Percentiles rank a stretch among this genome's conserved stretches.
Evolutionary conservation across 2,113 vertebrate species (phyloP).

Genomic region (Pterocles burchelli): DNA sequence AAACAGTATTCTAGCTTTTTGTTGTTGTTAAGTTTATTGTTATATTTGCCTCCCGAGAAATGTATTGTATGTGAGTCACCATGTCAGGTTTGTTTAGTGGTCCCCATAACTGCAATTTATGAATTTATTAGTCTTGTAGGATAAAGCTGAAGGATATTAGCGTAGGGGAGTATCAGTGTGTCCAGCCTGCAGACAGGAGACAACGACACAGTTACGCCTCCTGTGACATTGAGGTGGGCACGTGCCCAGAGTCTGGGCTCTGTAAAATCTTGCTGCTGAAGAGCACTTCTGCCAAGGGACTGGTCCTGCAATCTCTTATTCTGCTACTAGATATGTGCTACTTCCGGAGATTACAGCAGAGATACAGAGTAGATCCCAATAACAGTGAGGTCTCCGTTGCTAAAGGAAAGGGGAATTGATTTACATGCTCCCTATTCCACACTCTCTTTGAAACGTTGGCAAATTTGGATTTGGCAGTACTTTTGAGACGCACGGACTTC

Average conservation of each 20-base stretch:
- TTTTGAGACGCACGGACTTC: neutral
- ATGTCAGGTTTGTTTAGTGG: rapidly evolving
- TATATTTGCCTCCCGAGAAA: neutral
- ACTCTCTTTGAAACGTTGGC: neutral
- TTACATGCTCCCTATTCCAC: neutral
- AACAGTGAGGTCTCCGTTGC: neutral
- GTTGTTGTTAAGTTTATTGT: neutral
- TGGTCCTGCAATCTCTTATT: neutral
- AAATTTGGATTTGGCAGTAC: neutral
- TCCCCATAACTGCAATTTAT: neutral
- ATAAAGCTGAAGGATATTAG: neutral
- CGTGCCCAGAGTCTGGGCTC: neutral
- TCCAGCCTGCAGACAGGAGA: neutral
- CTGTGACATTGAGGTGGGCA: neutral
- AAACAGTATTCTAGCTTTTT: neutral
- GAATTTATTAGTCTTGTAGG: neutral
- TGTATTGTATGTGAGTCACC: neutral
- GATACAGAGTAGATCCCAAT: neutral
- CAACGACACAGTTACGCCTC: neutral
- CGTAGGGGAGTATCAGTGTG: too few relatives aligned
- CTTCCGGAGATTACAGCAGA: neutral
- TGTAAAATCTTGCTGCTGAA: neutral
- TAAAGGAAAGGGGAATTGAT: neutral
- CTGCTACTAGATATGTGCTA: rapidly evolving
- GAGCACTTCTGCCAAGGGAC: neutral